Conservation (phyloP, 1,140 invertebrate genomes). For the Hermatobates lingyangjiaoensis region DNA sequence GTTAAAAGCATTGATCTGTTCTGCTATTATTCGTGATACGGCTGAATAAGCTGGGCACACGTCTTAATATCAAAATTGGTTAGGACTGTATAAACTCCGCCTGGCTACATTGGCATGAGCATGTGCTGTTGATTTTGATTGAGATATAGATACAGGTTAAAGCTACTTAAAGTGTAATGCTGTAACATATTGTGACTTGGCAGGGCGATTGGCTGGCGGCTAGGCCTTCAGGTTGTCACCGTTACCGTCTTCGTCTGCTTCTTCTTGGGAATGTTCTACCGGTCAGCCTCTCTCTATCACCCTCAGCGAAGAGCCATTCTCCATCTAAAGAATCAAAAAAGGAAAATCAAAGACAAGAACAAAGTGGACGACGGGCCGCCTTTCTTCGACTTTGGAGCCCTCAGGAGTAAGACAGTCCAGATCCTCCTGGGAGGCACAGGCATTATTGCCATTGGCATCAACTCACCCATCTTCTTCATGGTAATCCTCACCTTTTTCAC, state of each 20-base stretch:
- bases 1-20: too few species aligned
- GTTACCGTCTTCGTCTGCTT: conserved; percentile 67
- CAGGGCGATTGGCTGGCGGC: conserved; percentile 71
- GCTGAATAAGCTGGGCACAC: too few species aligned
- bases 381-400: conserved; percentile 68
- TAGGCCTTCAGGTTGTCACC: conserved; percentile 69
- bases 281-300: conserved; percentile 75
- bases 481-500: too few species aligned
- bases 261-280: conserved; percentile 70
- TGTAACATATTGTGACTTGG: too few species aligned
- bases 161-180: too few species aligned
- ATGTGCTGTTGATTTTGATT: too few species aligned
- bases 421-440: conserved; percentile 63
- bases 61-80: too few species aligned
- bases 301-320: conserved; percentile 72
- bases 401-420: conserved; percentile 63
- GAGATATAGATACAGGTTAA: too few species aligned
- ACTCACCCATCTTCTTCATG: conserved; percentile 71
- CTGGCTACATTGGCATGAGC: too few species aligned
- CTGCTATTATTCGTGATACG: too few species aligned
- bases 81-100: too few species aligned
- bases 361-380: conserved; percentile 54
- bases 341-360: conserved; percentile 59
- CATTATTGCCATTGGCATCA: conserved; percentile 57
- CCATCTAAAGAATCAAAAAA: conserved; percentile 76